Base-by-base conservation (phyloP, 2,797 vertebrate genomes). In the Mus caroli region DNA sequence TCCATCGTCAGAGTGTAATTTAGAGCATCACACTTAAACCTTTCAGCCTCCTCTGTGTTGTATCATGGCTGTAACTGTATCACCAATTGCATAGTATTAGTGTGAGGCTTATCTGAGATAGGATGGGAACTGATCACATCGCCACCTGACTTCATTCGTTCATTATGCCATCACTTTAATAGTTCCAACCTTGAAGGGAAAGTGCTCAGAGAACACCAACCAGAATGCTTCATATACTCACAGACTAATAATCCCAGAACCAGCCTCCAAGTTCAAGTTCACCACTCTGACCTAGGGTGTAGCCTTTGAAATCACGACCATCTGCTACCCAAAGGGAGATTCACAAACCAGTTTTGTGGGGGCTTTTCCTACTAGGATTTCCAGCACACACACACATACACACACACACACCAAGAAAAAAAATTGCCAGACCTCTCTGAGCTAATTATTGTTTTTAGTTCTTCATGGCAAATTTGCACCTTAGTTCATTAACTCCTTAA, bases 401-500 rank as follows among this genome's bases (percentile, higher is more conserved):
- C 6, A 69, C 83, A 71, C 67, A 71, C 34, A 71, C 67, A 17
- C 40, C 24, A 17, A 40, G n/a, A 10, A 64, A 54, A 54, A 67
- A 94, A 56, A 58, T 26, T 85, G 86, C 43, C 43, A 80, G 67
- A 92, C 28, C 15, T 97, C 87, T 97, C 90, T 95, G 94, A 52
- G 79, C 76, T 86, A 91, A 94, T 84, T 71, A 96, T n/a, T 75
- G 88, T 71, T 97, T 62, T 94, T 54, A 62, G 75, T 89, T 91
- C 88, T 82, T 84, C n/a, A 20, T 0, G 26, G 67, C 80, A 95
- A 94, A 73, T 73, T 40, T 56, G 95, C 67, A 88, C 43, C 85
- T 95, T 88, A 90, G 80, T n/a, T 80, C 64, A 97, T 82, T 95
- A 95, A 96, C 52, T 62, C 58, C 52, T 84, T 80, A 93, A 80